Evolutionary conservation across 2,888 invertebrate genomes (phyloP), one percentile per base, ranked within the genome.

Genomic region (Macrophya alboannulata): DNA sequence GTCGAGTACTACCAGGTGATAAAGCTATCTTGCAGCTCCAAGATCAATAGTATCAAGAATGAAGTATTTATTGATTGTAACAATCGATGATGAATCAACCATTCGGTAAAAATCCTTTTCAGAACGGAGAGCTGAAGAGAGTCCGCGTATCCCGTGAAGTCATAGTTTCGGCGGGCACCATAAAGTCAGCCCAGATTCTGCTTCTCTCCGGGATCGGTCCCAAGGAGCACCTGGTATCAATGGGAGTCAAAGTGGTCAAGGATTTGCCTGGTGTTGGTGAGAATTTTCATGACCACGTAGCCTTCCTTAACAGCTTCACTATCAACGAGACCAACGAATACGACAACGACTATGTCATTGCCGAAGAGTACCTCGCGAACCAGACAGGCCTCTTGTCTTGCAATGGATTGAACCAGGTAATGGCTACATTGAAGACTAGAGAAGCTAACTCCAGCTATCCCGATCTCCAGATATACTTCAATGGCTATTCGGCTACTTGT

Each of bases 191-290:
- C 43, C 40, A 72, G 3, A 21, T 45, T 21, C 72, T 72, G n/a
- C 43, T 72, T 10, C 43, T 72, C 9, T 72, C 72, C 12, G 72
- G 72, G 15, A 72, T 72, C 45, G 72, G 72, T 6, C 72, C 72
- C 4, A 72, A 6, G 88, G 93, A 94, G 4, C 95, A 95, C 4
- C 92, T 97, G 9, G 91, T 95, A 76, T 94, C 94, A 65, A 94
- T 95, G 85, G 95, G 95, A 48, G 95, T 96, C 68, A 94, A 94
- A 0, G 94, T 95, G 9, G 94, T 96, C 25, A 94, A 95, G 81
- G 94, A 96, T 87, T 92, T 96, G 37, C 96, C 96, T 0, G 96
- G 96, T 0, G 96, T 97, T 0, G 96, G 97, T 0, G 95, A 95
- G 90, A 96, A 96, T 90, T 92, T 96, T 0, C 96, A 96, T 87